Evolutionary conservation across 2,888 invertebrate genomes (phyloP), one percentile per base, ranked within the genome.

Genomic region (Eremobia ochroleuca): DNA sequence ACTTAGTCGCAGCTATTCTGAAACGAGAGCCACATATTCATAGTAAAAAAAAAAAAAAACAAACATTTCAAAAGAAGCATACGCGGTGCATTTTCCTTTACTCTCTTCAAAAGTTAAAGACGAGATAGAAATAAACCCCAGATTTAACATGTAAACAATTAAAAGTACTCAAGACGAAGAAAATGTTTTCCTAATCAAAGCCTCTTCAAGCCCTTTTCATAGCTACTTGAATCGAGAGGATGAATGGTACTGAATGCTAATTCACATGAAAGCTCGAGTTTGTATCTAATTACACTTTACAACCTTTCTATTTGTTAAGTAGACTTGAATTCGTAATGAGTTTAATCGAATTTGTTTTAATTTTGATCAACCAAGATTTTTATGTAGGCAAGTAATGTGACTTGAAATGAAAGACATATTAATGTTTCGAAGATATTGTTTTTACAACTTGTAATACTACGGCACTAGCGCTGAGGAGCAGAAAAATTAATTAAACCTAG

Each of bases 111-210:
- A 77, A 74, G 76, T 62, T 93, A 88, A 89, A 90, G 90, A 66
- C 8, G 55, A 70, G 72, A 69, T 66, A 58, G 1, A 85, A 71
- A 76, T 59, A 46, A 65, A 74, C 37, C 59, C 46, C 62, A 13
- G 59, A 21, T 68, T 83, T 77, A 81, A 83, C 77, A 79, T 82
- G 61, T 77, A 81, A 79, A 84, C 78, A 81, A 81, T 86, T 85
- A 81, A 85, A 79, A 73, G 77, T 85, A 82, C 82, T 87, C 68
- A 84, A 87, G 82, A 79, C 61, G 80, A 91, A 91, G 89, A 92
- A 93, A 93, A 94, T 94, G 93, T 94, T 94, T 93, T 91, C 90
- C 92, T 85, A 90, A 93, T 90, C 86, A 87, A 89, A 89, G 85
- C 90, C 86, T 80, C 75, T 82, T 83, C 69, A 81, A 85, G 87